These are phyloP conservation scores for Cyprinodon brontotheroides DNA, from an alignment of 2,113 vertebrate species.

Conservation along the genomic window DNA sequence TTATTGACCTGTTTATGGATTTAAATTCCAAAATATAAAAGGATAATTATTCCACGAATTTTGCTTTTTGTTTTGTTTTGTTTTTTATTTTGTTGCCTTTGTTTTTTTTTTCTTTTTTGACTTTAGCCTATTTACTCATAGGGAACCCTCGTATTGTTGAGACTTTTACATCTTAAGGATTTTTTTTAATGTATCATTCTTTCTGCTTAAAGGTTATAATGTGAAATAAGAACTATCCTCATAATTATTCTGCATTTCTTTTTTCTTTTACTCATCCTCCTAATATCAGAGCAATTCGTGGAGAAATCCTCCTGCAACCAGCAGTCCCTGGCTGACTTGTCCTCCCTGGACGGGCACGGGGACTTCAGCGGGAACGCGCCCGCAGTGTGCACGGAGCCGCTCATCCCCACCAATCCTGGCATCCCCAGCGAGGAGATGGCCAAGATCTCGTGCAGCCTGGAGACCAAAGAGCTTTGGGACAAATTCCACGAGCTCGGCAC, in stretches of 20 bases:
- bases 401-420: constrained; percentile 92
- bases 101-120: neutral
- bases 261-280: neutral
- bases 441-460: constrained; percentile 94
- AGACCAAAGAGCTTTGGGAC: constrained; percentile 99
- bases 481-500: constrained; percentile 98
- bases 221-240: neutral
- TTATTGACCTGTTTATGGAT: neutral
- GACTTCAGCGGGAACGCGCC: constrained; percentile 84
- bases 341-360: constrained; percentile 84
- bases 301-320: constrained; percentile 94
- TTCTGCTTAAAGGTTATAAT: neutral
- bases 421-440: constrained; percentile 97
- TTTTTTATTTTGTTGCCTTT: neutral
- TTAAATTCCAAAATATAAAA: neutral
- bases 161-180: neutral
- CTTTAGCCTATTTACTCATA: too few species aligned
- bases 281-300: constrained; percentile 90
- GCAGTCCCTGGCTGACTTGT: constrained; percentile 86
- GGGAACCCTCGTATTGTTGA: neutral
- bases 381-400: constrained; percentile 90
- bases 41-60: neutral
- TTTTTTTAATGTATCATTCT: neutral
- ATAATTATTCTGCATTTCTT: neutral
- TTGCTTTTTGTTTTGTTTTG: neutral